These are phyloP conservation scores for Drosophila ambigua DNA, from an alignment of 1,140 invertebrate species.

Conservation along the genomic window DNA sequence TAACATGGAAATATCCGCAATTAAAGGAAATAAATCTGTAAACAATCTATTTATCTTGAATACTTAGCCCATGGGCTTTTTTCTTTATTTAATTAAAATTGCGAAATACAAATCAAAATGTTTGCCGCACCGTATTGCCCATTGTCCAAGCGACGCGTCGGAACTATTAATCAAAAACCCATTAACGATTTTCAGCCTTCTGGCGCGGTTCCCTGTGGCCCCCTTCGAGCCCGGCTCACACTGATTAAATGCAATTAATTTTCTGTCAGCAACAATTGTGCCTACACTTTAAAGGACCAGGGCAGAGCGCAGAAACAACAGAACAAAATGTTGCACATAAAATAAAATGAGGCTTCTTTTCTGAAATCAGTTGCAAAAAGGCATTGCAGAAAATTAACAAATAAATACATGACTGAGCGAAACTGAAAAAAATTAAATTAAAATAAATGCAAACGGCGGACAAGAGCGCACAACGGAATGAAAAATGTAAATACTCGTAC, in stretches of 20 bases:
- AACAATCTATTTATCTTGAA: constrained; percentile 14
- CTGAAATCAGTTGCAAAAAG: constrained; percentile 46
- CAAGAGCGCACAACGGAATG: constrained; percentile 8
- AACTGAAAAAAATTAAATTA: constrained; percentile 1
- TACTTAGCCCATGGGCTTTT: constrained; percentile 2
- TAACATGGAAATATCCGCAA: not conserved
- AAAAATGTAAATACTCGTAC: constrained; percentile 33
- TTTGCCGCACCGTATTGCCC: not conserved
- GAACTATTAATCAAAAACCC: constrained; percentile 61
- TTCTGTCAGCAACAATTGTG: constrained; percentile 70
- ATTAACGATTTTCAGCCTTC: constrained; percentile 50
- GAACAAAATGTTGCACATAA: constrained; percentile 17
- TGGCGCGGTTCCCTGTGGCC: constrained; percentile 1
- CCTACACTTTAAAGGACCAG: constrained; percentile 41
- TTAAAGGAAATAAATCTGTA: constrained; percentile 4
- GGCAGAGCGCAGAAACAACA: constrained; percentile 3
- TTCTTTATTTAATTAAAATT: constrained; percentile 52
- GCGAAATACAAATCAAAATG: constrained; percentile 52
- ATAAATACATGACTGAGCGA: constrained; percentile 41
- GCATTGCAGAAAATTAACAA: constrained; percentile 50
- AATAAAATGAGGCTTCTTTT: constrained; percentile 46
- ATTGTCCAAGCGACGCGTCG: constrained; percentile 31
- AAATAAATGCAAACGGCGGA: constrained; percentile 11
- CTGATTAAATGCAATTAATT: constrained; percentile 74
- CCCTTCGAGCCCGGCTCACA: constrained; percentile 35